phyloP scores from a whole-genome alignment of 1,140 invertebrate species.

The Leptopilina boulardi region DNA sequence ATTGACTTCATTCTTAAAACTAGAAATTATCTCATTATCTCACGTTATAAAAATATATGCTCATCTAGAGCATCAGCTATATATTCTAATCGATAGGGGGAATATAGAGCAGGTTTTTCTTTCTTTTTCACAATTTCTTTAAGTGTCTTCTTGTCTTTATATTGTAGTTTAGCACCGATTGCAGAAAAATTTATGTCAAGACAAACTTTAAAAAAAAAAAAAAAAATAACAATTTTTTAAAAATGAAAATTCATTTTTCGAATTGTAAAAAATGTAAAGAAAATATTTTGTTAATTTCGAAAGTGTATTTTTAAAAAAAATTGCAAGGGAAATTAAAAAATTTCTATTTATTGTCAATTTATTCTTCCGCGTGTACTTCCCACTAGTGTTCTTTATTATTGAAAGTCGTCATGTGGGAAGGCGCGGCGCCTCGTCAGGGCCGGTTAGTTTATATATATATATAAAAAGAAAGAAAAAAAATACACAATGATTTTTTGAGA shows the following conservation, averaged over 20 bases:
- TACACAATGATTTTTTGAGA: slow-evolving; percentile 45
- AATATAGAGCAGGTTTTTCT: background rate
- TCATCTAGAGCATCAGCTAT: slow-evolving; percentile 13
- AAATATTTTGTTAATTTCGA: background rate
- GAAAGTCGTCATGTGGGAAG: background rate
- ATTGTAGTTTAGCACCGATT: background rate
- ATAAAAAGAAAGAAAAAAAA: background rate
- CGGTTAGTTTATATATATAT: background rate
- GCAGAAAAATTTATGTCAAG: no score
- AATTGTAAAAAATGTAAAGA: no score
- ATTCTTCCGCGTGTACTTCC: slow-evolving; percentile 34
- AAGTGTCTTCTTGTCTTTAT: no score
- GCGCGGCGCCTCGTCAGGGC: slow-evolving; percentile 44
- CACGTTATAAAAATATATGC: background rate
- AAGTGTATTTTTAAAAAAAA: background rate
- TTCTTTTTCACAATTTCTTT: background rate
- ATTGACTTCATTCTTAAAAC: slow-evolving; percentile 1
- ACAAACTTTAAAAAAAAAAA: no score
- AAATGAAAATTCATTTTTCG: no score
- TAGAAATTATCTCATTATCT: slow-evolving; percentile 7
- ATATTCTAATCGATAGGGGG: background rate
- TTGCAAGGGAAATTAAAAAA: slow-evolving; percentile 12
- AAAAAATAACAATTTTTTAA: no score
- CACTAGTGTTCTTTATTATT: slow-evolving; percentile 17
- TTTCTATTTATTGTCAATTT: slow-evolving; percentile 1